A percentile compares a stretch with the other conserved stretches of the same genome.
phyloP scores from a whole-genome alignment of 2,797 vertebrate species.

The Enteromius unitaeniatus region DNA sequence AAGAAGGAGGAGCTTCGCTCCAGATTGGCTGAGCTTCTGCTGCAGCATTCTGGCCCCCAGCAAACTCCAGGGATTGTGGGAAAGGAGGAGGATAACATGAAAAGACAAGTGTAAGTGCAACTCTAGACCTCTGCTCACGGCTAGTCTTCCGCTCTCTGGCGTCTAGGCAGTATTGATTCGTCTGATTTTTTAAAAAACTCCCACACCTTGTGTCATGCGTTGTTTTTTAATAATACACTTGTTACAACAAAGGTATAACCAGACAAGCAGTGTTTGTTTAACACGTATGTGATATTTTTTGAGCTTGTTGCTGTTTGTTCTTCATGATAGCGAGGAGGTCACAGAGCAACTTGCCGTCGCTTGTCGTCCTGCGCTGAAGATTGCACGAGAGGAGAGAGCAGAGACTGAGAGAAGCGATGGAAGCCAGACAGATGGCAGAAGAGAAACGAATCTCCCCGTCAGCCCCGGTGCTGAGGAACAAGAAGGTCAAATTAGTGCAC shows the following conservation, averaged over 20 bases:
- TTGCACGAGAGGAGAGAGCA: conserved; percentile 58
- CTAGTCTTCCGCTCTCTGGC: conserved; percentile 9
- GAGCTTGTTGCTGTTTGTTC: conserved; percentile 56
- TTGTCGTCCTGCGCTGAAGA: conserved; percentile 75
- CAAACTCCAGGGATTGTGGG: conserved; percentile 79
- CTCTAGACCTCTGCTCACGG: conserved; percentile 11
- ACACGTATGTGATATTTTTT: not conserved
- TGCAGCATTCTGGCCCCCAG: conserved; percentile 83
- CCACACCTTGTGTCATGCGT: not conserved
- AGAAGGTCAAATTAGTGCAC: conserved; percentile 49
- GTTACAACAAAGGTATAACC: conserved; percentile 33
- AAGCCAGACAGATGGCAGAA: conserved; percentile 9
- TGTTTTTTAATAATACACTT: conserved; percentile 16
- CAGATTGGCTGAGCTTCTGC: conserved; percentile 85
- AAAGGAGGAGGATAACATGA: conserved; percentile 82
- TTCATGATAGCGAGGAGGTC: conserved; percentile 67
- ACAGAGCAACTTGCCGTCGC: conserved; percentile 68
- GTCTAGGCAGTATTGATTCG: conserved; percentile 38
- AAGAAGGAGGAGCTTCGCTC: conserved; percentile 84
- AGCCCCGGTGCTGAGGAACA: conserved; percentile 34
- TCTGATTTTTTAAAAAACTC: conserved; percentile 26
- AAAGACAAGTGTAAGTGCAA: conserved; percentile 83
- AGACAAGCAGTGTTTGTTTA: not conserved
- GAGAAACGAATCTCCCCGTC: conserved; percentile 43
- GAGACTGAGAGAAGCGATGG: conserved; percentile 24